Evolutionary conservation across 2,888 invertebrate genomes (phyloP), one percentile per base, ranked within the genome.

Genomic region (Brenthis hecate): DNA sequence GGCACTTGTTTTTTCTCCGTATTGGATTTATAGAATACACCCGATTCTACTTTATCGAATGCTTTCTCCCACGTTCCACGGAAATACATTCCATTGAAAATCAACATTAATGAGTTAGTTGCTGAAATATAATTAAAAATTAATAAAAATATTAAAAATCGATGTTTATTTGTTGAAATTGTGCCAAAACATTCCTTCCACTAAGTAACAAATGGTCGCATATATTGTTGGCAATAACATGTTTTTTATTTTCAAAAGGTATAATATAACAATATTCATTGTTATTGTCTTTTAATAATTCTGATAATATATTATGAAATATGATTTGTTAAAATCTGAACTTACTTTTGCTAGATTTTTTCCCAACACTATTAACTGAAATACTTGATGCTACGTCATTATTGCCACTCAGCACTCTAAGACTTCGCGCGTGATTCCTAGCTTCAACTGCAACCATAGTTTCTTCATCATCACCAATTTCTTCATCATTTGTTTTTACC

Each of bases 81-180:
- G 91, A 96, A 97, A 83, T 96, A 96, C 78, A 97, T 90, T 0
- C 96, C 96, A 77, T 96, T 97, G 76, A 96, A 95, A 60, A 97
- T 89, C 48, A 97, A 85, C 88, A 96, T 93, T 76, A 94, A 88
- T 0, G 95, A 94, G 54, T 94, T 93, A 0, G 93, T 82, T 58
- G 86, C 88, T 90, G 78, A 13, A 86, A 74, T 60, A 63, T 58
- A 11, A 43, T 43, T 36, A 8, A 36, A 43, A 43, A 43, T 2
- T 43, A 11, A 11, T 43, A 11, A 43, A 11, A 43, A 43, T 43
- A 8, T 43, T 11, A 43, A 11, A 43, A 43, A 28, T 5, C 28
- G 0, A 28, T 28, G 28, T 28, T 28, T 28, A 28, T 5, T 28
- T 28, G 28, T 28, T 28, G 28, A 28, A 28, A 28, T 28, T 28